Evolutionary conservation across 2,888 invertebrate species (phyloP).

Genomic region (Apamea sordens): DNA sequence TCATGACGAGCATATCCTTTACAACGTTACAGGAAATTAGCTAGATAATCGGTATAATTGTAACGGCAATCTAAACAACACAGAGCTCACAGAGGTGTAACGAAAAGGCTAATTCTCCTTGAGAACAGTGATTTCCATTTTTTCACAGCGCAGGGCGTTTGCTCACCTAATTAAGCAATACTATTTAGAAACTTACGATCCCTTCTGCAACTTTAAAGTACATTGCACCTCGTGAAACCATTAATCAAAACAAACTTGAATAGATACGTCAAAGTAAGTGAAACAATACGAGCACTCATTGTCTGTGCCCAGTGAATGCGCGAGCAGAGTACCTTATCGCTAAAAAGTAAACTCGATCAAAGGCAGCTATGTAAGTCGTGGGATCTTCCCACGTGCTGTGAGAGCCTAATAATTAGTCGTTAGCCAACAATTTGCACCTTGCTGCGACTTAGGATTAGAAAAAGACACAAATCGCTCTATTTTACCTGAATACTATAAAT

Average conservation of each 20-base stretch:
- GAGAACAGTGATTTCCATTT: slow-evolving; percentile 83
- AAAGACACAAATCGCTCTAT: slow-evolving; percentile 15
- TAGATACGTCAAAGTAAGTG: slow-evolving; percentile 69
- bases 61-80: slow-evolving; percentile 77
- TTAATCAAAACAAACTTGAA: slow-evolving; percentile 73
- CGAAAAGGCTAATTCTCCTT: slow-evolving; percentile 81
- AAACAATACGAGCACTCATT: slow-evolving; percentile 76
- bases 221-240: slow-evolving; percentile 71
- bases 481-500: slow-evolving; percentile 30
- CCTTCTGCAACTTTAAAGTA: slow-evolving; percentile 70
- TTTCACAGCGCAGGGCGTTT: slow-evolving; percentile 81
- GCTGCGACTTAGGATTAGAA: slow-evolving; percentile 61
- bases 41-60: slow-evolving; percentile 81
- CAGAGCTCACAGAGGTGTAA: slow-evolving; percentile 80
- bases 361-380: slow-evolving; percentile 78
- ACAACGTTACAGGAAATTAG: slow-evolving; percentile 78
- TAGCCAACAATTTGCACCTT: slow-evolving; percentile 82
- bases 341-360: slow-evolving; percentile 82
- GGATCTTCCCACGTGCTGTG: slow-evolving; percentile 85
- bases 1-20: slow-evolving; percentile 66
- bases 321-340: slow-evolving; percentile 77
- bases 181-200: slow-evolving; percentile 66
- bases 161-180: slow-evolving; percentile 78
- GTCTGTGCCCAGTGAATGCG: slow-evolving; percentile 72
- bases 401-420: slow-evolving; percentile 78